Conservation (phyloP, 2,888 invertebrate genomes). For the Plutella xylostella region DNA sequence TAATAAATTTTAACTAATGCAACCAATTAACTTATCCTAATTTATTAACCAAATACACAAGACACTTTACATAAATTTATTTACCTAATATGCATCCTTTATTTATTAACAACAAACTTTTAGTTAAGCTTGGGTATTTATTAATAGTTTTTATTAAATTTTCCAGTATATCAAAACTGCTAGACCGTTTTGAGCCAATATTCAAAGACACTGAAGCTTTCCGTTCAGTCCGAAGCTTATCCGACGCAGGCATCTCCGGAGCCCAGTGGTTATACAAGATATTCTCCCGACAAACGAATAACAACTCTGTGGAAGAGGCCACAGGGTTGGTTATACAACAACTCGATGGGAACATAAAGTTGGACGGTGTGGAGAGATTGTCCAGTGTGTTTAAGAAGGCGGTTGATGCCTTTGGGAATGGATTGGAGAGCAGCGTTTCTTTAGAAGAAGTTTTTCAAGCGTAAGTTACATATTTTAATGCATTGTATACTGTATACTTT, state of each 20-base stretch:
- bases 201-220: constrained; percentile 49
- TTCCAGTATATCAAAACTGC: constrained; percentile 44
- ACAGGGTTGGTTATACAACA: constrained; percentile 16
- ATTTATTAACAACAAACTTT: no score
- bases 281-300: constrained; percentile 25
- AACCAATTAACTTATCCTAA: no score
- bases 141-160: constrained; percentile 4
- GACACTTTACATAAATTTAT: no score
- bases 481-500: not conserved
- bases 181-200: constrained; percentile 46
- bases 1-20: no score
- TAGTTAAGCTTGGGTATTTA: no score
- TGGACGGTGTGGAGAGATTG: not conserved
- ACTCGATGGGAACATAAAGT: constrained; percentile 19
- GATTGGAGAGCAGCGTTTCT: constrained; percentile 1
- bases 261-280: constrained; percentile 39
- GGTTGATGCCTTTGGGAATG: constrained; percentile 26
- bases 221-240: constrained; percentile 33
- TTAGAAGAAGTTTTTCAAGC: constrained; percentile 34
- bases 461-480: constrained; percentile 37
- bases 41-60: no score
- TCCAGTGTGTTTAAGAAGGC: constrained; percentile 31
- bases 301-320: constrained; percentile 17
- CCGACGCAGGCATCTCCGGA: constrained; percentile 32
- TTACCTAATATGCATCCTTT: no score